These are phyloP conservation scores for Capra hircus DNA, from an alignment of 2,113 vertebrate species.

Conservation along the genomic window DNA sequence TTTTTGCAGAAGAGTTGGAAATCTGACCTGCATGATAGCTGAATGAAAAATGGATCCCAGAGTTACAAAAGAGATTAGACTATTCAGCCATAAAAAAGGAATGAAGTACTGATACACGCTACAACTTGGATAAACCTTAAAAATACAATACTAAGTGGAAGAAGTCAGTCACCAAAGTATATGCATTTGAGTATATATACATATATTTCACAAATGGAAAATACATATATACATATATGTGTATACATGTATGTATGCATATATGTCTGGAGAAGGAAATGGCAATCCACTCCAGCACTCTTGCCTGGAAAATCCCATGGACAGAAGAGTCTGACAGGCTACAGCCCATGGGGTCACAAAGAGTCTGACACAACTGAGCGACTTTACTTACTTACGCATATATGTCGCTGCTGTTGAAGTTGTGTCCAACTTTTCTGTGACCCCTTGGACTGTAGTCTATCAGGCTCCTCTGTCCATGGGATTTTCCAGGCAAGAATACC, in stretches of 20 bases:
- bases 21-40: not conserved
- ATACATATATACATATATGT: not conserved
- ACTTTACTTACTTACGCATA: no score
- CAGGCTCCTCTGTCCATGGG: not conserved
- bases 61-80: not conserved
- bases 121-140: not conserved
- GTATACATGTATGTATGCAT: not conserved
- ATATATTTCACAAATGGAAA: not conserved
- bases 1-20: not conserved
- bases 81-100: not conserved
- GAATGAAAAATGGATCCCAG: not conserved
- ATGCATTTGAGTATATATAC: not conserved
- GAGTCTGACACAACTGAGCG: no score
- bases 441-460: not conserved
- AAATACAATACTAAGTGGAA: not conserved
- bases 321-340: no score
- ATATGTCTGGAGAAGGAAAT: not conserved
- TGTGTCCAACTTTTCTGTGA: not conserved
- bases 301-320: no score
- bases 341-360: no score
- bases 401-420: not conserved
- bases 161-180: not conserved
- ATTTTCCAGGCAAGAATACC: not conserved
- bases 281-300: no score
- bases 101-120: accelerated